Evolutionary conservation across 2,113 vertebrate genomes (phyloP).

Genomic region (Oreotrochilus melanogaster): DNA sequence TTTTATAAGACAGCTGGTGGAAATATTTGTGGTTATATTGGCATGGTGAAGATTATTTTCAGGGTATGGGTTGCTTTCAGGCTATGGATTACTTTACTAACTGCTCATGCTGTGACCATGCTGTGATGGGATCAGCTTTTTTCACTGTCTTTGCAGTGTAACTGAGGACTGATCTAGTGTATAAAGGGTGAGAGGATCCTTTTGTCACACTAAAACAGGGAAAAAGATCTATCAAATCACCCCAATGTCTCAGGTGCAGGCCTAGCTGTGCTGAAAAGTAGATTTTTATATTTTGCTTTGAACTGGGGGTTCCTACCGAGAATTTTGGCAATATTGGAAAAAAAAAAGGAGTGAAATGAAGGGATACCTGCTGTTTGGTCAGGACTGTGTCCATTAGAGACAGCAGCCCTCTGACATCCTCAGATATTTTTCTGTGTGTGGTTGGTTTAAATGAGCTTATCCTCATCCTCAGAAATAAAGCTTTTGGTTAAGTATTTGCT

Average conservation of each 20-base stretch:
- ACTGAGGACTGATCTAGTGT: neutral
- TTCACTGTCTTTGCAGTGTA: neutral
- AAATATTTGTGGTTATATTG: neutral
- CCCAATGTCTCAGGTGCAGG: accelerated
- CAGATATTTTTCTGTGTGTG: neutral
- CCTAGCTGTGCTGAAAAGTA: neutral
- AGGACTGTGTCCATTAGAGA: neutral
- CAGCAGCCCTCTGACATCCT: neutral
- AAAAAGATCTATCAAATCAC: neutral
- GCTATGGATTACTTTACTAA: neutral
- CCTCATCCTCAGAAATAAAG: neutral
- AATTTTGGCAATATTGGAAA: neutral
- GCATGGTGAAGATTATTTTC: neutral
- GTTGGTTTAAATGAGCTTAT: neutral
- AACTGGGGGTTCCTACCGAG: neutral
- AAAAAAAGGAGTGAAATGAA: neutral
- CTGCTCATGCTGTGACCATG: neutral
- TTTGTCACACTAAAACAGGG: neutral
- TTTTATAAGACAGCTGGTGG: neutral
- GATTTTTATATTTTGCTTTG: neutral
- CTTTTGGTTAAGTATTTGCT: neutral
- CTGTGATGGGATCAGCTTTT: neutral
- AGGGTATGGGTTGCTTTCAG: neutral
- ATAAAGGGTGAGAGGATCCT: neutral
- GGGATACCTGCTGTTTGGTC: neutral